Evolutionary conservation across 2,888 invertebrate species (phyloP).

Genomic region (Patella ulyssiponensis): DNA sequence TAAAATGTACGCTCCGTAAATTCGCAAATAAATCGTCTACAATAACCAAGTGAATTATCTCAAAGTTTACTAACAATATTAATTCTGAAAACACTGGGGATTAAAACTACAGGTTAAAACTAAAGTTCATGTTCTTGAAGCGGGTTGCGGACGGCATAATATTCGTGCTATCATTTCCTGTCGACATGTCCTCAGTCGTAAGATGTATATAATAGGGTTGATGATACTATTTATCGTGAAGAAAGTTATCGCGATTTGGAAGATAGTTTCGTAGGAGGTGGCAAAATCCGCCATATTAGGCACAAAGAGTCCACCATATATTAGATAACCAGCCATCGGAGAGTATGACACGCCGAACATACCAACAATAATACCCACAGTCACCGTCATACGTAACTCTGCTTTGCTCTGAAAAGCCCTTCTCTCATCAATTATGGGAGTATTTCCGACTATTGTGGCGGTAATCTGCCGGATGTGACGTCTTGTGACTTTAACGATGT

Average conservation of each 20-base stretch:
- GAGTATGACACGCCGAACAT: background rate
- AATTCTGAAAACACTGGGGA: no score
- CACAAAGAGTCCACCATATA: background rate
- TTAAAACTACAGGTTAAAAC: no score
- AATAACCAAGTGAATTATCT: no score
- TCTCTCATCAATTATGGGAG: background rate
- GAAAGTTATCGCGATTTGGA: background rate
- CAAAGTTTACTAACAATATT: no score
- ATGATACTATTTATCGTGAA: background rate
- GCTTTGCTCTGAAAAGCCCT: background rate
- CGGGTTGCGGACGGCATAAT: background rate
- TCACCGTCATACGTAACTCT: background rate
- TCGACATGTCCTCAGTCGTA: background rate
- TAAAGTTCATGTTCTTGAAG: no score
- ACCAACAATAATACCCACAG: background rate
- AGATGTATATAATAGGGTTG: background rate
- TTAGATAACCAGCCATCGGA: background rate
- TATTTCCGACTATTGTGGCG: background rate
- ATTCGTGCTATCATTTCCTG: background rate
- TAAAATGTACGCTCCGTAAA: no score
- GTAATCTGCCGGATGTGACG: background rate
- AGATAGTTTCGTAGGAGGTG: background rate
- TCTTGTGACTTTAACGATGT: background rate
- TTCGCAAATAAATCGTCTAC: no score
- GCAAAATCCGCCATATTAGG: background rate